These are phyloP conservation scores for Caranx melampygus DNA, from an alignment of 2,113 vertebrate species.

Conservation along the genomic window DNA sequence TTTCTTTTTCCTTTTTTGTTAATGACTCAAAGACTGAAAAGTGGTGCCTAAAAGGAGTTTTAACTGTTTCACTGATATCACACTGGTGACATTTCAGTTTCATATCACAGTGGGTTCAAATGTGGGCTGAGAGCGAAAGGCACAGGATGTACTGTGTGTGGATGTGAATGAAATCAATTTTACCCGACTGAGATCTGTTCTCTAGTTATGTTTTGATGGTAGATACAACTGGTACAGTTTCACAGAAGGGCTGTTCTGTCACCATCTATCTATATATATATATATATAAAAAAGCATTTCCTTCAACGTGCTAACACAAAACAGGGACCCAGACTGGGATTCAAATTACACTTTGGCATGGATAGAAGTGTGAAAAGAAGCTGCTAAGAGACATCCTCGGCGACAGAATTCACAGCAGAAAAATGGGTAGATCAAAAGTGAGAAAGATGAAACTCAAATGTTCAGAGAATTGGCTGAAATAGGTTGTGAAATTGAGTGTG, in stretches of 20 bases:
- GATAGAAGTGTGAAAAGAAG: slow-evolving; percentile 57
- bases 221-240: neutral
- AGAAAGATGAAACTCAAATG: slow-evolving; percentile 63
- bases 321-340: slow-evolving; percentile 35
- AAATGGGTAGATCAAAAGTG: slow-evolving; percentile 50
- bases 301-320: slow-evolving; percentile 17
- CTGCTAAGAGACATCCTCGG: slow-evolving; percentile 56
- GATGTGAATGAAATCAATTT: slow-evolving; percentile 14
- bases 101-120: neutral
- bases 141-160: neutral
- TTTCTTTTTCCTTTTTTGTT: neutral
- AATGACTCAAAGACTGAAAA: neutral
- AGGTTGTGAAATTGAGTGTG: slow-evolving; percentile 56
- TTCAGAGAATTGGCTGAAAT: slow-evolving; percentile 63
- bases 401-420: slow-evolving; percentile 62
- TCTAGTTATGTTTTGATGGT: neutral
- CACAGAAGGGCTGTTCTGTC: neutral
- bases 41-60: neutral
- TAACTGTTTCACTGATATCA: neutral
- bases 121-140: neutral
- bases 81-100: neutral
- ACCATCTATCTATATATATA: no score
- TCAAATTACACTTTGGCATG: slow-evolving; percentile 46
- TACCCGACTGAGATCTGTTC: neutral
- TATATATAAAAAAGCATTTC: slow-evolving; percentile 2